Conservation (phyloP, 2,113 vertebrate genomes). For the Ptilorrhoa leucosticta region DNA sequence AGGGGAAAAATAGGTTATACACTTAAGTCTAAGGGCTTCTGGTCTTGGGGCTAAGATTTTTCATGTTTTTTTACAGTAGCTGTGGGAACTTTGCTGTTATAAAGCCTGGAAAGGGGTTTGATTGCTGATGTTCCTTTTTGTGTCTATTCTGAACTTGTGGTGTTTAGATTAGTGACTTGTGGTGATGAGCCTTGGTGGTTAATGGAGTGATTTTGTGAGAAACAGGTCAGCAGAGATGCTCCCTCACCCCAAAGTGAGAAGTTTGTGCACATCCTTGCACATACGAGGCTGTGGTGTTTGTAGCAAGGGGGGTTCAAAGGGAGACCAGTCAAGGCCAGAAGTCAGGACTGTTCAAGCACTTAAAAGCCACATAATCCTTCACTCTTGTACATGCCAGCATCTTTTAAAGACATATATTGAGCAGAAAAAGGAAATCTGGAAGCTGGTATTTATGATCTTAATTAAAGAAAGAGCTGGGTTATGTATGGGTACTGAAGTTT, state of each 20-base stretch:
- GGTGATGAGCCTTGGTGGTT: neutral
- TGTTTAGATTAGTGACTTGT: neutral
- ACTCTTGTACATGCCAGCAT: neutral
- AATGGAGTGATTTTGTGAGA: neutral
- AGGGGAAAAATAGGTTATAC: neutral
- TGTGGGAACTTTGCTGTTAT: neutral
- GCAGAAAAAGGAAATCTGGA: neutral
- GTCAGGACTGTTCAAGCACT: neutral
- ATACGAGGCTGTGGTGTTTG: neutral
- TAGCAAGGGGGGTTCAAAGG: neutral
- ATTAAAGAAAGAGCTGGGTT: neutral
- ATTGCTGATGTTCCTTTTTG: neutral
- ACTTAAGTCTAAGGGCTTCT: neutral
- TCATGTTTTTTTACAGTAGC: neutral
- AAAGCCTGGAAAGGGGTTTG: neutral
- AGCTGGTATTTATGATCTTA: neutral
- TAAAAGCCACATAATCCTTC: neutral
- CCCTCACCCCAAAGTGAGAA: neutral
- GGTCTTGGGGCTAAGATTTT: neutral
- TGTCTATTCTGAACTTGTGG: neutral
- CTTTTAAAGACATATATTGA: neutral
- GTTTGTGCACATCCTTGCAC: neutral
- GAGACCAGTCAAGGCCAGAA: neutral
- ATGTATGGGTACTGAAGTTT: neutral
- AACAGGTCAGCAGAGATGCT: neutral